A percentile compares a stretch with the other conserved stretches of the same genome.
Evolutionary conservation across 2,888 invertebrate species (phyloP).

Genomic region (Torymus texanus): DNA sequence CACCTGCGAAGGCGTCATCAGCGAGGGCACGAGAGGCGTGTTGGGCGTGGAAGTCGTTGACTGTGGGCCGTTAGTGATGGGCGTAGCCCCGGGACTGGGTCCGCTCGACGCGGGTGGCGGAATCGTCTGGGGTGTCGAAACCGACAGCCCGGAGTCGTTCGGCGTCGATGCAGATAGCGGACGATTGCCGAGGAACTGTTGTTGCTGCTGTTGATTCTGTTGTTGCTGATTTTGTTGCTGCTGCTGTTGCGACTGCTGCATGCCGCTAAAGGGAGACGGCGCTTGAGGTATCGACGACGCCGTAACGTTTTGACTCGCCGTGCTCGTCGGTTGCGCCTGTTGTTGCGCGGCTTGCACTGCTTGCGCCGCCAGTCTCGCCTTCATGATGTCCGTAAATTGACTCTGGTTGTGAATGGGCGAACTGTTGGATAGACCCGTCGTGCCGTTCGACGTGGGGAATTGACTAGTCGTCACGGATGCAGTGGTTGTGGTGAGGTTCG

Average conservation of each 20-base stretch:
- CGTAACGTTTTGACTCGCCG: constrained; percentile 69
- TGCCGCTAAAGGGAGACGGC: constrained; percentile 78
- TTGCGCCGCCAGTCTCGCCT: constrained; percentile 77
- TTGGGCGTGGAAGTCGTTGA: constrained; percentile 73
- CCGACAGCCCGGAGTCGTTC: constrained; percentile 70
- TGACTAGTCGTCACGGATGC: constrained; percentile 78
- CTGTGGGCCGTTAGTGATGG: constrained; percentile 73
- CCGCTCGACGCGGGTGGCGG: constrained; percentile 73
- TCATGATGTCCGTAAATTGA: constrained; percentile 79
- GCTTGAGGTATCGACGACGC: constrained; percentile 73
- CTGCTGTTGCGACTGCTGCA: constrained; percentile 75
- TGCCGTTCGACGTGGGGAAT: constrained; percentile 79
- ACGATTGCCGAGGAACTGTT: constrained; percentile 74
- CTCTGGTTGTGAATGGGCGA: constrained; percentile 77
- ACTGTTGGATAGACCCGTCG: constrained; percentile 74
- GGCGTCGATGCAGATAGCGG: constrained; percentile 71
- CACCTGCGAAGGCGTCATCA: constrained; percentile 78
- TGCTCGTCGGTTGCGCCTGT: constrained; percentile 70
- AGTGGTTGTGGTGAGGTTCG: constrained; percentile 76
- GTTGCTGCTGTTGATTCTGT: constrained; percentile 76
- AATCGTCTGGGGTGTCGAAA: constrained; percentile 77
- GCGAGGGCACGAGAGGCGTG: constrained; percentile 75
- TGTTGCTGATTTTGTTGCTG: constrained; percentile 78
- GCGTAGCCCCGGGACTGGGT: constrained; percentile 69
- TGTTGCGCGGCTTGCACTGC: constrained; percentile 62